phyloP scores from a whole-genome alignment of 1,140 invertebrate species.

The Asobara japonica region DNA sequence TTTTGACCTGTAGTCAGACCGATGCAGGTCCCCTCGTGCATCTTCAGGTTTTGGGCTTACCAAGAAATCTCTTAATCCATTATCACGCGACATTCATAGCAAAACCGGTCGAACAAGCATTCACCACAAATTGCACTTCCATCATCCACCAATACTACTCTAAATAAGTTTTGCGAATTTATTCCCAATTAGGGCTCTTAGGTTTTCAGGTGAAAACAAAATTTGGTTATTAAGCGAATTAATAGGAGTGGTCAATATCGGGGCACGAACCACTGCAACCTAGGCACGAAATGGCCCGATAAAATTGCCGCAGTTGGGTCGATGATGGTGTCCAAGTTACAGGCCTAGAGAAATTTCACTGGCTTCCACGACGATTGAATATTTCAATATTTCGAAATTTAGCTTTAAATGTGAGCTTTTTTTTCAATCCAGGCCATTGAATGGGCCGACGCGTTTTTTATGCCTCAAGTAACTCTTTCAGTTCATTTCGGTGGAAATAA shows the following conservation, averaged over 20 bases:
- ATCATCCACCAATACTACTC: no score
- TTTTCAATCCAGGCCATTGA: no score
- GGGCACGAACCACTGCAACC: slow-evolving; percentile 16
- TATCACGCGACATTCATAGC: neutral
- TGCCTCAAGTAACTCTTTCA: no score
- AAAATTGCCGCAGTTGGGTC: slow-evolving; percentile 12
- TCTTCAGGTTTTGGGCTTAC: slow-evolving; percentile 22
- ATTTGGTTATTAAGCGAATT: neutral
- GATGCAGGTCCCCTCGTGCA: slow-evolving; percentile 10
- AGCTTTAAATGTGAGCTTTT: no score
- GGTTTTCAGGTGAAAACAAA: no score
- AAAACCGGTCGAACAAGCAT: neutral
- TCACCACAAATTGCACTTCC: neutral
- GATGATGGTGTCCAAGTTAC: neutral
- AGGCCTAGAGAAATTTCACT: neutral
- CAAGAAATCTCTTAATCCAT: slow-evolving; percentile 21
- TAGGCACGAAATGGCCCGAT: slow-evolving; percentile 6
- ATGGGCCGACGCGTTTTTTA: no score
- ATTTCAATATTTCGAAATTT: no score
- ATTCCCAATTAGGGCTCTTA: no score
- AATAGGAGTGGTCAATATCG: neutral
- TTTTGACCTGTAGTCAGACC: slow-evolving; percentile 17
- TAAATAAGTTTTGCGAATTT: no score
- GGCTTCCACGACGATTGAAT: neutral
- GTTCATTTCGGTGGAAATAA: no score